Percentiles rank a stretch among this genome's conserved stretches.
These are phyloP conservation scores for Ariopsis seemanni DNA, from an alignment of 2,113 vertebrate species.

Conservation along the genomic window DNA sequence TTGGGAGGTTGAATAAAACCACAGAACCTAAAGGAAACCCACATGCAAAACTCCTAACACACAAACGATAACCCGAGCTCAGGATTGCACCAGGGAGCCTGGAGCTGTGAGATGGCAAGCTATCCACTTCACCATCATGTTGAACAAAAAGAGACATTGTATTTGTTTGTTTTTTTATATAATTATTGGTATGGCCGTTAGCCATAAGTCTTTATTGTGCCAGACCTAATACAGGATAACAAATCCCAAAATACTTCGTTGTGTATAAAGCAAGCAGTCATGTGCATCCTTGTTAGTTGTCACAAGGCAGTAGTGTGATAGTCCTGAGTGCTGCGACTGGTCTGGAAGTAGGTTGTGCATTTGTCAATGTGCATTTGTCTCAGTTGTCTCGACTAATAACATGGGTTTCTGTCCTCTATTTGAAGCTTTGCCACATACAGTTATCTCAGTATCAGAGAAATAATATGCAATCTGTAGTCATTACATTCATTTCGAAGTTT, in stretches of 20 bases:
- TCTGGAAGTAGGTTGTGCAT: neutral
- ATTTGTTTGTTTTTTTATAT: neutral
- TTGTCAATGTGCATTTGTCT: slow-evolving; percentile 7
- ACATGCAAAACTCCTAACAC: neutral
- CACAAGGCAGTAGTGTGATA: slow-evolving; percentile 31
- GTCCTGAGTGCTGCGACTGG: neutral
- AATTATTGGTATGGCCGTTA: neutral
- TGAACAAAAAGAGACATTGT: neutral
- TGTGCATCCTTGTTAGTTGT: slow-evolving; percentile 22
- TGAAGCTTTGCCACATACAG: neutral
- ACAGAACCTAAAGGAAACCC: neutral
- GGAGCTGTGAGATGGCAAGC: neutral
- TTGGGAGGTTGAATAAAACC: neutral
- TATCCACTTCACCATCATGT: neutral
- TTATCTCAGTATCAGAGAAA: neutral
- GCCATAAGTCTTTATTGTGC: neutral
- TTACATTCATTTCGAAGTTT: neutral
- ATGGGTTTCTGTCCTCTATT: neutral
- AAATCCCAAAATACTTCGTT: neutral
- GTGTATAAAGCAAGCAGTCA: slow-evolving; percentile 20
- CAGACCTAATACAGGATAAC: neutral
- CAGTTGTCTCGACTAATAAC: neutral
- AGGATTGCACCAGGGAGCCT: neutral
- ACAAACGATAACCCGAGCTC: neutral
- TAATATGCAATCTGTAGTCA: neutral